These are phyloP conservation scores for Scaptomyza parva DNA, from an alignment of 2,888 invertebrate genomes.

Conservation along the genomic window DNA sequence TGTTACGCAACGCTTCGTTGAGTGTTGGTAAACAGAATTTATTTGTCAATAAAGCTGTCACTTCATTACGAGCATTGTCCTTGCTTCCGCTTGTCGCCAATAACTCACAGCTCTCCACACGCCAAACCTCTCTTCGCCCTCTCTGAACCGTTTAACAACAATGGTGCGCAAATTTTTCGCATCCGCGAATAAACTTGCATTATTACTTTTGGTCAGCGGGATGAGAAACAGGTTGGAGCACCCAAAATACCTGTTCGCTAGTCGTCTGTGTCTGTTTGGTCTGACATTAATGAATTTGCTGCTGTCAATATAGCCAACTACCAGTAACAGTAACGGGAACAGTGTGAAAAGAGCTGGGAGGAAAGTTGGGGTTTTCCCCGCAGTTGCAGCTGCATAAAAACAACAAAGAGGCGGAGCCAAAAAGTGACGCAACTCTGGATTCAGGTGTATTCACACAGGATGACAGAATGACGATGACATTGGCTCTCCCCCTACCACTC, in stretches of 20 bases:
- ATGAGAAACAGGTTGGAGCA: conserved; percentile 6
- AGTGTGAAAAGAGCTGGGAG: neutral
- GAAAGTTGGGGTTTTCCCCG: conserved; percentile 3
- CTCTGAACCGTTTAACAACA: conserved; percentile 70
- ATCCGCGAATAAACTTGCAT: conserved; percentile 66
- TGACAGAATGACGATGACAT: conserved; percentile 56
- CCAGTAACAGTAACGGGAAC: conserved; percentile 20
- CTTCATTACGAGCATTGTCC: conserved; percentile 74
- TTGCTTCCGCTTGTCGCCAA: conserved; percentile 45
- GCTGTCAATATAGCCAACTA: conserved; percentile 74
- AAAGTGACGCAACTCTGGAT: conserved; percentile 20
- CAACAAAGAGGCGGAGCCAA: conserved; percentile 67
- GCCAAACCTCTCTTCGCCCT: neutral
- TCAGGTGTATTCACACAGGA: conserved; percentile 47
- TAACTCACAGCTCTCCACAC: conserved; percentile 56
- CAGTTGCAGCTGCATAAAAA: conserved; percentile 60
- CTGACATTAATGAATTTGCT: conserved; percentile 78
- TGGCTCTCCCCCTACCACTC: conserved; percentile 17
- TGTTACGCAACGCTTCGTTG: conserved; percentile 48
- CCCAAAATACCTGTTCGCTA: conserved; percentile 43
- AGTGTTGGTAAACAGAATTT: conserved; percentile 75
- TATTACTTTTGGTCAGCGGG: conserved; percentile 51
- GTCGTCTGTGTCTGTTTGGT: conserved; percentile 31
- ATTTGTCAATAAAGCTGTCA: conserved; percentile 80
- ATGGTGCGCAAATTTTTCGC: conserved; percentile 56